These are phyloP conservation scores for Phoenicopterus ruber DNA, from an alignment of 2,113 vertebrate genomes.

Conservation along the genomic window DNA sequence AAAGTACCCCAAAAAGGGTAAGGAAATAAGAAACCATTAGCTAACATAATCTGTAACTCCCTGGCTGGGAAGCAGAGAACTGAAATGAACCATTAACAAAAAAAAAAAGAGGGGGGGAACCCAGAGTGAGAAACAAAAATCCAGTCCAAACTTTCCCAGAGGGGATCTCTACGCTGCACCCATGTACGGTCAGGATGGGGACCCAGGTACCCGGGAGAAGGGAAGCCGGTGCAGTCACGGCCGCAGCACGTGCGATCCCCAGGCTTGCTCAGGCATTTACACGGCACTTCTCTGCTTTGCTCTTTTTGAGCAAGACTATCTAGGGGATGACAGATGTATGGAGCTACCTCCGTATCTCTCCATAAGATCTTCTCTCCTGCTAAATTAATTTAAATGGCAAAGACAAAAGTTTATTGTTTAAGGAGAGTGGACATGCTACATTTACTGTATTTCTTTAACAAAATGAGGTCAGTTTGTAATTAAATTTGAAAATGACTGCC, in stretches of 20 bases:
- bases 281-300: background rate
- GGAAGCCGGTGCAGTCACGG: background rate
- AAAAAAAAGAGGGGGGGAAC: background rate
- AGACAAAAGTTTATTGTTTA: background rate
- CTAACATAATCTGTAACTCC: background rate
- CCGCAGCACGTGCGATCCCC: rapidly evolving
- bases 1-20: background rate
- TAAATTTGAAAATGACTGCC: background rate
- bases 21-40: background rate
- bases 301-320: background rate
- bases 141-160: background rate
- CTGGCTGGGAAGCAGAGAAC: background rate
- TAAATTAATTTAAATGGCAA: slow-evolving; percentile 5
- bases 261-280: background rate
- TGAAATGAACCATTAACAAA: background rate
- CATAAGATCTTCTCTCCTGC: background rate
- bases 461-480: slow-evolving; percentile 4
- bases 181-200: background rate
- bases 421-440: background rate
- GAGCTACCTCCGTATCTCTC: background rate
- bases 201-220: background rate
- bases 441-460: background rate
- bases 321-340: background rate
- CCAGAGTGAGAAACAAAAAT: background rate
- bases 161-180: background rate